Evolutionary conservation across 1,140 invertebrate genomes (phyloP), one percentile per base, ranked within the genome.

Genomic region (Globodera ellingtonae): DNA sequence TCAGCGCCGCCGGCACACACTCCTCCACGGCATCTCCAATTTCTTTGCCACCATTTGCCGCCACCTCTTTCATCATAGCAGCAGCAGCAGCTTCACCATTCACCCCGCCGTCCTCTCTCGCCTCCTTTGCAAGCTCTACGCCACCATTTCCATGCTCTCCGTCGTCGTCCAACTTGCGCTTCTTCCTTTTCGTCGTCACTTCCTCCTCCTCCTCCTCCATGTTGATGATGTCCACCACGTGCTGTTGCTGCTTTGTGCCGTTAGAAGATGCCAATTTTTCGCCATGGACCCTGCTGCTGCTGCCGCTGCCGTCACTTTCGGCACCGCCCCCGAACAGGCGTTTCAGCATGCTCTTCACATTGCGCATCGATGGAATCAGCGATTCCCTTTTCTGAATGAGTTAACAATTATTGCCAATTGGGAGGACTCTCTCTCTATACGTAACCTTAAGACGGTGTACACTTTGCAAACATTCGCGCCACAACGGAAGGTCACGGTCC

Each of bases 271-370:
- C 10, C 47, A 24, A 13, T 52, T 48, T 48, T 1, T 15, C 18
- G 70, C 13, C 56, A 18, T 15, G 2, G 2, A 18, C 56, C 6
- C 15, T 18, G 56, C 10, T 15, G 5, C 10, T 15, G 5, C 18
- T n/a, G 10, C 4, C 56, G 18, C 35, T 3, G 56, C 10, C 56
- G 5, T 6, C 56, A 18, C 18, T 62, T 13, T 62, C 56, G 18
- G 18, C 56, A 62, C 56, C 15, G 56, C 56, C 56, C 44, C 75
- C 75, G 18, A 80, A 80, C 44, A 80, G 47, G 18, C 73, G 73
- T 35, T 77, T 80, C 56, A 80, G 69, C 72, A 75, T 80, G 47
- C 65, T 75, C 24, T 80, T 80, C 5, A 80, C 73, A 35, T 66
- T 72, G 56, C 70, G 62, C 67, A 80, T 46, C 24, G 56, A 59